Conservation (phyloP, 2,888 invertebrate genomes). For the Anoncus sp. region DNA sequence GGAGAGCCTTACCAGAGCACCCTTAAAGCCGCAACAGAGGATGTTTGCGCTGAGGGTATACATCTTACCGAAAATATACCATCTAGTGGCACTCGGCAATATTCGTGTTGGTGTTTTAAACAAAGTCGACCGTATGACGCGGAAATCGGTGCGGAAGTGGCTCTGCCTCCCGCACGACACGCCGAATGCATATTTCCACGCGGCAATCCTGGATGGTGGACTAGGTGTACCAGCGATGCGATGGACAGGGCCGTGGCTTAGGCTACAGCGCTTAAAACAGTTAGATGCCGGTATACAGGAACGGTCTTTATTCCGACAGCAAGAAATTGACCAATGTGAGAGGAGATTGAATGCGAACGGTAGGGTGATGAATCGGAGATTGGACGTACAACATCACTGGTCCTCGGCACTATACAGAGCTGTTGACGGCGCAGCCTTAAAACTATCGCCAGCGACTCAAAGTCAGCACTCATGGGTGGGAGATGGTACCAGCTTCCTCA, state of each 20-base stretch:
- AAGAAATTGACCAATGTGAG: not conserved
- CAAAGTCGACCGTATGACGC: conserved; percentile 21
- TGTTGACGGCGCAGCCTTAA: conserved; percentile 45
- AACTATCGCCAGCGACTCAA: conserved; percentile 2
- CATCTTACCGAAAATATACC: conserved; percentile 44
- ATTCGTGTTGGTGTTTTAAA: conserved; percentile 24
- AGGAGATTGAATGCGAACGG: not conserved
- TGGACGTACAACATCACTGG: not conserved
- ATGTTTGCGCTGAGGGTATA: conserved; percentile 54
- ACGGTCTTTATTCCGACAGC: not conserved
- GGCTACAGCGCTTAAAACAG: not conserved
- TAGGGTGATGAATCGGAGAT: no score
- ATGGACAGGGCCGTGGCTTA: conserved; percentile 30
- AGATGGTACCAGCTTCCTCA: conserved; percentile 48
- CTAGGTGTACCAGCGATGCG: conserved; percentile 47
- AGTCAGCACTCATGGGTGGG: conserved; percentile 52
- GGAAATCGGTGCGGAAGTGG: conserved; percentile 27
- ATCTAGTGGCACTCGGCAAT: conserved; percentile 9
- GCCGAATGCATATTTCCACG: conserved; percentile 55
- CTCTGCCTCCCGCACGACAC: conserved; percentile 35
- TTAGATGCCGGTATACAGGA: not conserved
- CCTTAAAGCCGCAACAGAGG: conserved; percentile 60
- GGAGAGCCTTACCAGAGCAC: not conserved
- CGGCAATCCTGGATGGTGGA: conserved; percentile 38
- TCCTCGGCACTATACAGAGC: not conserved